Conservation (phyloP, 1,140 invertebrate species). For the Drosophila athabasca region DNA sequence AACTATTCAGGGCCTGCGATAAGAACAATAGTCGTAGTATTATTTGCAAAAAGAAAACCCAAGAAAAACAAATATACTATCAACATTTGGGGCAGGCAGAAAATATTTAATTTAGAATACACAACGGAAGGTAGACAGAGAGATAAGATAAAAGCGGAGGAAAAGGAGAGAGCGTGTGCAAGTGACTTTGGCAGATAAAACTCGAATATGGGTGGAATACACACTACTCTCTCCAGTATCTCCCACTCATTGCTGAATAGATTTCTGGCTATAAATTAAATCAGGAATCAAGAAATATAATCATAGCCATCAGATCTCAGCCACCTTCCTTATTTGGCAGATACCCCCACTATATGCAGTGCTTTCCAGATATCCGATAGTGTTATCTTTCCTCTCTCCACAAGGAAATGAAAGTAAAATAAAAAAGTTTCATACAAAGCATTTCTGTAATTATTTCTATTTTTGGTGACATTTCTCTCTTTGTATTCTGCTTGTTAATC, state of each 20-base stretch:
- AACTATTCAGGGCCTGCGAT: conserved; percentile 17
- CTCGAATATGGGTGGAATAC: background rate
- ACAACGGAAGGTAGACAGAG: conserved; percentile 35
- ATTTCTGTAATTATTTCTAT: conserved; percentile 34
- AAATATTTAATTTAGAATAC: conserved; percentile 68
- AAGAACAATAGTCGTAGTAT: conserved; percentile 12
- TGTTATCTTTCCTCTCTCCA: background rate
- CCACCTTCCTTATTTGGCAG: conserved; percentile 14
- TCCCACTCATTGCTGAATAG: conserved; percentile 4
- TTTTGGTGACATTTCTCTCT: conserved; percentile 6
- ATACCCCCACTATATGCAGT: conserved; percentile 1
- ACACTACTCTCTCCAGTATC: background rate
- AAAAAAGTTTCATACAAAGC: conserved; percentile 10
- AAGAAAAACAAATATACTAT: conserved; percentile 33
- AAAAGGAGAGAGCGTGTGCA: background rate
- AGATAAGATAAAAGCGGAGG: conserved; percentile 53
- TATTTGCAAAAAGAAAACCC: conserved; percentile 23
- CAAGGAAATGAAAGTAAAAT: conserved; percentile 30
- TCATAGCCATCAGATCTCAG: conserved; percentile 10
- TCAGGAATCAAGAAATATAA: no score
- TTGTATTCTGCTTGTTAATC: conserved; percentile 56
- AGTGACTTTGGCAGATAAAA: conserved; percentile 27
- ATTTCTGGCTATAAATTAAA: background rate
- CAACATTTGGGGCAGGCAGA: conserved; percentile 16
- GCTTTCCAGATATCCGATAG: background rate